Evolutionary conservation across 2,888 invertebrate species (phyloP).

Genomic region (Melolontha melolontha): DNA sequence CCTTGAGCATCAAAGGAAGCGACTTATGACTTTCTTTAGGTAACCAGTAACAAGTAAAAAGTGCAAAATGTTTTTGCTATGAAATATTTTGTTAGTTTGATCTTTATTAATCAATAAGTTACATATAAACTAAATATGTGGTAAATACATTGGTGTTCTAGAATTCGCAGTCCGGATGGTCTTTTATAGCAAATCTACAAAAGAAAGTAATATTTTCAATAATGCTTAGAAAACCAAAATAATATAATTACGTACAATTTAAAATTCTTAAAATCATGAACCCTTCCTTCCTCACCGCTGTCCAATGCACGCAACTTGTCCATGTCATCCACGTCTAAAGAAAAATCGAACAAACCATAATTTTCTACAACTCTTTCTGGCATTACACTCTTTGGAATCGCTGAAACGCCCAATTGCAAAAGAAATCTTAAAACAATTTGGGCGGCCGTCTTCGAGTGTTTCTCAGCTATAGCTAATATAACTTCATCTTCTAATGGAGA

Average conservation of each 20-base stretch:
- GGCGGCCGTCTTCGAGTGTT: constrained; percentile 61
- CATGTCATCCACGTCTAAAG: constrained; percentile 72
- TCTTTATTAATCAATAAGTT: too few species aligned
- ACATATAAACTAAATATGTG: not conserved
- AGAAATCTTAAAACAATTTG: constrained; percentile 78
- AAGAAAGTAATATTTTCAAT: not conserved
- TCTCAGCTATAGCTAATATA: too few species aligned
- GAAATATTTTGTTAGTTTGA: too few species aligned
- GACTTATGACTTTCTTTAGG: too few species aligned
- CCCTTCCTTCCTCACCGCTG: constrained; percentile 72
- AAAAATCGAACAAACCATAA: constrained; percentile 78
- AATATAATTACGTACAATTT: constrained; percentile 29
- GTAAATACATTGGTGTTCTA: too few species aligned
- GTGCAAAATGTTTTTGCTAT: too few species aligned
- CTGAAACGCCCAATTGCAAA: constrained; percentile 76
- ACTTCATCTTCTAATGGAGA: constrained; percentile 6
- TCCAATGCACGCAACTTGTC: constrained; percentile 71
- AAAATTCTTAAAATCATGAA: constrained; percentile 74
- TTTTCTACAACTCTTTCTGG: constrained; percentile 78
- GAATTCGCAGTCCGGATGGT: too few species aligned
- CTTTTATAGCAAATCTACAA: too few species aligned
- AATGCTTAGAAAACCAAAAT: too few species aligned
- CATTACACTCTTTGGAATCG: constrained; percentile 86
- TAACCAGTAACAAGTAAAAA: too few species aligned
- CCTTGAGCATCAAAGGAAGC: too few species aligned